Conservation (phyloP, 2,888 invertebrate genomes). For the Agonopterix heracliana region DNA sequence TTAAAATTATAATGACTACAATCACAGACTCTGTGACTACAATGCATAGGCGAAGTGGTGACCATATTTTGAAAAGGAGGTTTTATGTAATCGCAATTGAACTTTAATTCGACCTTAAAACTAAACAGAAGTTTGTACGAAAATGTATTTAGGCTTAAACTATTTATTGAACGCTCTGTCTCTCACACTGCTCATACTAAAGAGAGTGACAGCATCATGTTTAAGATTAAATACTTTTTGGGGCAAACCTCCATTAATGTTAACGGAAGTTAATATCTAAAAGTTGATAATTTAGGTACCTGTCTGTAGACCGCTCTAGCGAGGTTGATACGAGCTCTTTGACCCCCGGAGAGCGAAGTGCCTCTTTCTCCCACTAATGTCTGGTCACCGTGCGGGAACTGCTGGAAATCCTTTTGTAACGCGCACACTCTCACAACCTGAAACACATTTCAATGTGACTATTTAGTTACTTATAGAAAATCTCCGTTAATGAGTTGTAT, state of each 20-base stretch:
- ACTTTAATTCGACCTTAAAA: too few species aligned
- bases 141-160: too few species aligned
- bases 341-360: conserved; percentile 87
- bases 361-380: conserved; percentile 91
- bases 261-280: background rate
- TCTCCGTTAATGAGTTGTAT: background rate
- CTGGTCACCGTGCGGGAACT: conserved; percentile 81
- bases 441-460: conserved; percentile 4
- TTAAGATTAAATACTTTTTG: background rate
- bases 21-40: too few species aligned
- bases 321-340: conserved; percentile 84
- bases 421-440: conserved; percentile 81
- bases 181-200: too few species aligned
- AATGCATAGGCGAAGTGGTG: too few species aligned
- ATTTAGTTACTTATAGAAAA: background rate
- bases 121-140: too few species aligned
- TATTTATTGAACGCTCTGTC: too few species aligned
- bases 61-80: too few species aligned
- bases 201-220: background rate
- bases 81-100: too few species aligned
- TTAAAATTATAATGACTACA: too few species aligned
- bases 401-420: conserved; percentile 83
- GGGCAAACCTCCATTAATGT: background rate
- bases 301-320: conserved; percentile 82
- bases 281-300: conserved; percentile 32